Evolutionary conservation across 1,140 invertebrate genomes (phyloP).

Genomic region (Caerostris darwini): DNA sequence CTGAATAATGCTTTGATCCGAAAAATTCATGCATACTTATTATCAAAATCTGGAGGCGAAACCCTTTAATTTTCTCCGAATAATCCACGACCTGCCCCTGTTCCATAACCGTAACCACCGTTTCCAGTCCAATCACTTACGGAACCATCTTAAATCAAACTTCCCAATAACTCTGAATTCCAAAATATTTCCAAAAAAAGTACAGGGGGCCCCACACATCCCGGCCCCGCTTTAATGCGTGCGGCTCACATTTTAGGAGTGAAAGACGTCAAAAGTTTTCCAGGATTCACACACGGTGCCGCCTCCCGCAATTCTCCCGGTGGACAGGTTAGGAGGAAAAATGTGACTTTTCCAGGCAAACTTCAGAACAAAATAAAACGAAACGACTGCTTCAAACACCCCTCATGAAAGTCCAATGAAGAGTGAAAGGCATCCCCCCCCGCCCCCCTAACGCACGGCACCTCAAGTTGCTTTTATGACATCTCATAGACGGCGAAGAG

Average conservation of each 20-base stretch:
- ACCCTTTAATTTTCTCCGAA: no score
- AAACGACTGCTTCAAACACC: constrained; percentile 38
- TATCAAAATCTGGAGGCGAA: no score
- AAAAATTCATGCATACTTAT: no score
- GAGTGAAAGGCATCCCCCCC: constrained; percentile 62
- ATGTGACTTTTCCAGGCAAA: constrained; percentile 12
- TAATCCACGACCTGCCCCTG: no score
- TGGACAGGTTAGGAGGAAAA: constrained; percentile 47
- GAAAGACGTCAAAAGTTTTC: constrained; percentile 44
- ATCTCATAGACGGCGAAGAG: constrained; percentile 57
- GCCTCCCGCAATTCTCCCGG: not conserved
- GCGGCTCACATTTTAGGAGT: constrained; percentile 17
- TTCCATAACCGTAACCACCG: no score
- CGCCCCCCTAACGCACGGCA: not conserved
- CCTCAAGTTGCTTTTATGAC: constrained; percentile 70
- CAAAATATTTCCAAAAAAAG: no score
- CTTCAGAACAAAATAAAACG: constrained; percentile 20
- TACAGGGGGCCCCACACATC: no score
- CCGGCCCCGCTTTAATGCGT: not conserved
- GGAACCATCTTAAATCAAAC: no score
- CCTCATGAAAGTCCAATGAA: constrained; percentile 75
- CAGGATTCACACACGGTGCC: not conserved
- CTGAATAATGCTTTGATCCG: no score
- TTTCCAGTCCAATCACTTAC: no score
- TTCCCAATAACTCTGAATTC: no score